A percentile compares a stretch with the other conserved stretches of the same genome.
Conservation (phyloP, 2,888 invertebrate genomes). For the Aspidiotus rigidus region DNA sequence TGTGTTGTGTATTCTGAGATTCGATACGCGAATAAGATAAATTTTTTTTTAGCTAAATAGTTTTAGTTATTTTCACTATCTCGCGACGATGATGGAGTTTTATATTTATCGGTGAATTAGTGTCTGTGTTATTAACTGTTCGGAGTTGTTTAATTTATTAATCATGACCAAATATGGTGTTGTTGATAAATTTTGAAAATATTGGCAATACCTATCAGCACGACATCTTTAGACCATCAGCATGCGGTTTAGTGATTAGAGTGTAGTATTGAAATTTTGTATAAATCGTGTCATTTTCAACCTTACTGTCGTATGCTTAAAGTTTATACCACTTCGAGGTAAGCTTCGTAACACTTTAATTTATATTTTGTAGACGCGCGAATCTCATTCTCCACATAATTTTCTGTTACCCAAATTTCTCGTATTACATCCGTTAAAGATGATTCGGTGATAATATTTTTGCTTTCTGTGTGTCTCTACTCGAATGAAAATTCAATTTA, state of each 20-base stretch:
- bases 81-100: background rate
- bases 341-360: background rate
- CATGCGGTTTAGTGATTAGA: slow-evolving; percentile 27
- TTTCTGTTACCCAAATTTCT: too few species aligned
- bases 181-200: slow-evolving; percentile 30
- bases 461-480: too few species aligned
- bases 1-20: slow-evolving; percentile 17
- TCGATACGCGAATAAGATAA: background rate
- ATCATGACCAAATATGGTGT: slow-evolving; percentile 33
- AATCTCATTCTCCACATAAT: too few species aligned
- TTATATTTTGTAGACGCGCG: background rate
- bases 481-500: too few species aligned
- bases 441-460: too few species aligned
- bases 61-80: background rate
- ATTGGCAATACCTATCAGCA: slow-evolving; percentile 32
- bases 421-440: too few species aligned
- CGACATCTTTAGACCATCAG: slow-evolving; percentile 29
- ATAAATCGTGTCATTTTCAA: slow-evolving; percentile 10
- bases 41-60: slow-evolving; percentile 10
- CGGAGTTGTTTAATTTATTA: slow-evolving; percentile 13
- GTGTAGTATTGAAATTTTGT: slow-evolving; percentile 4
- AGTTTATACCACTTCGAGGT: slow-evolving; percentile 1
- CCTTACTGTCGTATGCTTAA: background rate
- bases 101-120: too few species aligned
- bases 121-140: background rate